These are phyloP conservation scores for Poeciliopsis gracilis DNA, from an alignment of 2,797 vertebrate species.

Conservation along the genomic window DNA sequence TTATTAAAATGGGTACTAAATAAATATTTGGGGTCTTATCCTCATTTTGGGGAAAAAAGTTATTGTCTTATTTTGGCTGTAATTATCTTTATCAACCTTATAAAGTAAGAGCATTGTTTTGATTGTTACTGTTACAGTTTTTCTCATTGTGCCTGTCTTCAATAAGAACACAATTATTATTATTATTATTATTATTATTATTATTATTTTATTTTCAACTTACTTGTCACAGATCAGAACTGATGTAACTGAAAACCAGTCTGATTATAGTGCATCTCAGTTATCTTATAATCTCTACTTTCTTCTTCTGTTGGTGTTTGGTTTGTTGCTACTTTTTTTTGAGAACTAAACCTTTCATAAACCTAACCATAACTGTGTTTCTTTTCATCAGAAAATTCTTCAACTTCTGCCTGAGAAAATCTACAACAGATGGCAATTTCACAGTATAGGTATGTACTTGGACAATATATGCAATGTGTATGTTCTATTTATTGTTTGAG, in stretches of 20 bases:
- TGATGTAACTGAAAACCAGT: background rate
- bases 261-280: background rate
- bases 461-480: background rate
- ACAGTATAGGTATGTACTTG: conserved; percentile 94
- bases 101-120: no score
- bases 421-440: conserved; percentile 98
- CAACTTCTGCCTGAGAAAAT: conserved; percentile 98
- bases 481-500: conserved; percentile 23
- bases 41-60: background rate
- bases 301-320: background rate
- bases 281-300: background rate
- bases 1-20: background rate
- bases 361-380: background rate
- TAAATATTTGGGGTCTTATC: background rate
- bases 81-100: background rate
- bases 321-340: background rate
- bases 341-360: background rate
- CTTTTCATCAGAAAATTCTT: conserved; percentile 90
- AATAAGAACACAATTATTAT: background rate
- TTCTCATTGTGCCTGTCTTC: background rate
- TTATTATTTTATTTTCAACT: background rate
- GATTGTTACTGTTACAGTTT: no score
- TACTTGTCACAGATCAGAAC: background rate
- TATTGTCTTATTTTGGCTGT: background rate
- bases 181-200: no score